Percentiles rank a stretch among this genome's conserved stretches.
phyloP scores from a whole-genome alignment of 2,113 vertebrate genomes.

The Dendrocopos noguchii region DNA sequence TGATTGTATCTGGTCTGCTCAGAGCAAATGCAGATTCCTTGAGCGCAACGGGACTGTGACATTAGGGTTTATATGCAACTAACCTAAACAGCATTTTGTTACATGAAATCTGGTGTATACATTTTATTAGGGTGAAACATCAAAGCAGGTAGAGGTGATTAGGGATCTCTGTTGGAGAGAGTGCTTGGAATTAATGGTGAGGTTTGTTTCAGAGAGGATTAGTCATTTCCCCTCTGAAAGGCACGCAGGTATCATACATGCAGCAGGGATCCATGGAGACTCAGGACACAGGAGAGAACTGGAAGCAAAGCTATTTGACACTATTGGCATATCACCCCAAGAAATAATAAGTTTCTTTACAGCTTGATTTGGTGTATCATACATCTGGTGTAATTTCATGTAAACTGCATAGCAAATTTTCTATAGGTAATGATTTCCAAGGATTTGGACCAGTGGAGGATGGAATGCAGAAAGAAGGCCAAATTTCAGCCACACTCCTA shows the following conservation, averaged over 20 bases:
- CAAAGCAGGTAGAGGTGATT: not conserved
- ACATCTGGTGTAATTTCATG: not conserved
- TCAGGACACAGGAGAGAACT: not conserved
- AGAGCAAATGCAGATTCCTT: not conserved
- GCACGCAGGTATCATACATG: not conserved
- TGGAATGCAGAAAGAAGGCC: not conserved
- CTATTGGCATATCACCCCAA: not conserved
- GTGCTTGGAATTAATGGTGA: not conserved
- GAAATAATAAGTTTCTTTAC: not conserved
- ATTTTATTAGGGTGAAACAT: not conserved
- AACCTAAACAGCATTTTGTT: not conserved
- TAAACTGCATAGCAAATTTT: not conserved
- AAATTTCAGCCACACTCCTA: not conserved
- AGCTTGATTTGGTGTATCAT: not conserved
- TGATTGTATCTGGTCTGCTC: not conserved
- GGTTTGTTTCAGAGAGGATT: not conserved
- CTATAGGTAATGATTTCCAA: not conserved
- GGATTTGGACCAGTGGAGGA: not conserved
- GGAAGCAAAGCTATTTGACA: not conserved
- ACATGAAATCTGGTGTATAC: fast-evolving
- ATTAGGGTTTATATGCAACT: not conserved
- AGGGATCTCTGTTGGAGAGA: not conserved
- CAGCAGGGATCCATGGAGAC: not conserved
- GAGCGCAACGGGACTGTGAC: not conserved
- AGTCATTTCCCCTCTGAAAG: not conserved